Base-by-base conservation (phyloP, 2,888 invertebrate species). In the Clunio marinus region DNA sequence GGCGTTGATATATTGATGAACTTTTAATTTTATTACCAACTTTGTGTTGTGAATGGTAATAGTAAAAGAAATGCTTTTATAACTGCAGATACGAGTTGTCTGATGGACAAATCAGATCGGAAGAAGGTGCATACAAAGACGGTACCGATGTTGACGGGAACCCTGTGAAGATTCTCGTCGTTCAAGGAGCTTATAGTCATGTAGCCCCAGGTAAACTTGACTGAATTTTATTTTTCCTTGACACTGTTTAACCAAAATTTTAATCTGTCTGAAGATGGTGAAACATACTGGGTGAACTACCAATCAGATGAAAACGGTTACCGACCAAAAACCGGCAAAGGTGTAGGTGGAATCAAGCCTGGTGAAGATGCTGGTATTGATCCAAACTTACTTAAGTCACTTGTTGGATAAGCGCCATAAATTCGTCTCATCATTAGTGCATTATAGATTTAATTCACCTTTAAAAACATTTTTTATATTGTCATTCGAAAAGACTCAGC, bases 101-200 rank as follows among this genome's bases (percentile, higher is more conserved):
- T 24, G 70, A 71, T 63, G 70, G 71, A 8, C 70, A 70, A 41
- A 70, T 71, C n/a, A 51, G 63, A 7, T 69, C 70, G 10, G 71
- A 71, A 70, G 55, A 55, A 25, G 71, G 71, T 8, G 32, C 35
- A 22, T 46, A 69, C 20, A 70, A 69, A 45, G 69, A 70, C 41
- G 68, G 70, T n/a, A 69, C 35, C 3, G 70, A 71, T 27, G 24
- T 46, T 27, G 22, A 68, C 10, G 63, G 68, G 37, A 58, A 63
- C 15, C 41, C 57, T 3, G 68, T 55, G 13, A 68, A 68, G 37
- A 58, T 68, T 25, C 25, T 68, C 17, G 68, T 68, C 17, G 68
- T 68, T 2, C 57, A 57, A 8, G 68, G 68, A 15, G 68, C 68
- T 2, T 68, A 58, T 25, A 41, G 58, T 5, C 25, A 8, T 8